A percentile compares a stretch with the other conserved stretches of the same genome.
These are phyloP conservation scores for Artemia franciscana DNA, from an alignment of 1,140 invertebrate genomes.

Conservation along the genomic window DNA sequence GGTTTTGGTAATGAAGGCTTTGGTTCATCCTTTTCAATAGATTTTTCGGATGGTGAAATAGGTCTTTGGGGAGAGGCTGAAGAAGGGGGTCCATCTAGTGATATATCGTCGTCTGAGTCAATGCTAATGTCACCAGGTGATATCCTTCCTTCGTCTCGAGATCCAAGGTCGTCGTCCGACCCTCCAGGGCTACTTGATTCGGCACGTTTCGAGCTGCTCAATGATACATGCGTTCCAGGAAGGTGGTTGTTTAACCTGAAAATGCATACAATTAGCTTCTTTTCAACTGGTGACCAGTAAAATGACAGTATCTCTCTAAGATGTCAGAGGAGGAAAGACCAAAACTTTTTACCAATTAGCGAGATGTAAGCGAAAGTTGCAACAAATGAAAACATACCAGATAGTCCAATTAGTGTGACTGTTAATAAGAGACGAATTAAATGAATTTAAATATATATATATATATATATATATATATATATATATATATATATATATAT, in stretches of 20 bases:
- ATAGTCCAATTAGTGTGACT: no score
- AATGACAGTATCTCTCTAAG: no score
- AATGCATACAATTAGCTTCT: no score
- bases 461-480: no score
- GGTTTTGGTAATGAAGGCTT: not conserved
- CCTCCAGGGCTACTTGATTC: not conserved
- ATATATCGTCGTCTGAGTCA: not conserved
- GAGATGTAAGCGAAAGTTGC: no score
- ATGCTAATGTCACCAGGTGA: not conserved
- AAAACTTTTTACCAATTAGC: no score
- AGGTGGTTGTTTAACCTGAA: not conserved
- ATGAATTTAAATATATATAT: no score
- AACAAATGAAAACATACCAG: no score
- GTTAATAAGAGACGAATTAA: no score
- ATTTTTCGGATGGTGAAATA: not conserved
- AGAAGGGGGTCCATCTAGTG: not conserved
- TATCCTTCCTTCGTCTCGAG: not conserved
- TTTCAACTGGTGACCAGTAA: no score
- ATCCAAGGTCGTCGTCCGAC: not conserved
- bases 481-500: no score
- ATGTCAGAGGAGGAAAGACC: no score
- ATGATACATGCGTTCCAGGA: not conserved
- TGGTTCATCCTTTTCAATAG: not conserved
- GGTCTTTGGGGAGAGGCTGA: not conserved
- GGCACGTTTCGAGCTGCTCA: not conserved